Evolutionary conservation across 2,113 vertebrate genomes (phyloP), one percentile per base, ranked within the genome.

Genomic region (Centrocercus urophasianus): DNA sequence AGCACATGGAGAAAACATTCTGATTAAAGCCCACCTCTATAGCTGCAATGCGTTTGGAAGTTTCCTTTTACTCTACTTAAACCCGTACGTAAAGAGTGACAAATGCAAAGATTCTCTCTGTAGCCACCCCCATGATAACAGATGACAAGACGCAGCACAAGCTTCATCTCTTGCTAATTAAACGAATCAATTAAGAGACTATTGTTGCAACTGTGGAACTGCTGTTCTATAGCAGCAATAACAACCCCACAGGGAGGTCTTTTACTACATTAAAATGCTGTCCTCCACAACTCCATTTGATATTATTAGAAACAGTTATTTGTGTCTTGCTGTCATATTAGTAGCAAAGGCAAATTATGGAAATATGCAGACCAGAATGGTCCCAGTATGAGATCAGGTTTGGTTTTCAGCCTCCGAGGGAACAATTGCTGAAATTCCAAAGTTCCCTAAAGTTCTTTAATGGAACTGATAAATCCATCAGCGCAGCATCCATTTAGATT

Each of bases 151-250:
- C 92, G 97, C 96, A 97, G 97, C 96, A 91, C 95, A 97, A 98
- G 98, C 98, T 98, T 98, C 98, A 98, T 99, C 98, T 99, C 98
- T 97, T 98, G 98, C 98, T 99, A 99, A 99, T 99, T 99, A 99
- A 99, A 99, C 98, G 98, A 99, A 99, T 99, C 99, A 99, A 99
- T 99, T 99, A 99, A 99, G 98, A 98, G 98, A 98, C 98, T 98
- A 98, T 98, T 98, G 98, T 98, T 98, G 98, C 98, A 98, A 98
- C 98, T 98, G 98, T 98, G 98, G 98, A 98, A 99, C 98, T 99
- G 98, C 99, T 99, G 99, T 99, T 99, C 98, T 98, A 98, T 97
- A 98, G 98, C 97, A 97, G 98, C 98, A 98, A 97, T 99, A 99
- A 99, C 98, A 98, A 98, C 98, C 98, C 98, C 98, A 98, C 96